Evolutionary conservation across 2,797 vertebrate species (phyloP).

Genomic region (Manis pentadactyla): DNA sequence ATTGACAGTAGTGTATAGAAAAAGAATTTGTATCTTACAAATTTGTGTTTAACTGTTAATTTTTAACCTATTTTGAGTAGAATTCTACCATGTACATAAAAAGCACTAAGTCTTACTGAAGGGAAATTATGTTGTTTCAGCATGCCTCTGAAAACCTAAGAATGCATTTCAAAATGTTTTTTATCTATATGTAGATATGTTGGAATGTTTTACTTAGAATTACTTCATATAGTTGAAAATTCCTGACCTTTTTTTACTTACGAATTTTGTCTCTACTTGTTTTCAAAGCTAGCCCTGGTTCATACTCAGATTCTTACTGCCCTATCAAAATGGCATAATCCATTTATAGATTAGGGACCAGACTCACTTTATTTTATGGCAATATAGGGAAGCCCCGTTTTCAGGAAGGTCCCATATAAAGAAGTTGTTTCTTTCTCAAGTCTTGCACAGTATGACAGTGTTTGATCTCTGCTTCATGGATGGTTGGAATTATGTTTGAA

Average conservation of each 20-base stretch:
- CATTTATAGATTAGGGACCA: not conserved
- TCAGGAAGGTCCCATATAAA: slow-evolving; percentile 6
- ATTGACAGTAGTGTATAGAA: not conserved
- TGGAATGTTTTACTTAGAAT: slow-evolving; percentile 56
- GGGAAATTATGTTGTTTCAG: slow-evolving; percentile 52
- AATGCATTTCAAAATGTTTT: slow-evolving; percentile 56
- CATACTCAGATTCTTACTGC: not conserved
- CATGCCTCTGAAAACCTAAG: slow-evolving; percentile 22
- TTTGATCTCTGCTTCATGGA: slow-evolving; percentile 8
- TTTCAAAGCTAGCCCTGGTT: not conserved
- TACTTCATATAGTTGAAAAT: slow-evolving; percentile 4
- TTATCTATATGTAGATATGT: slow-evolving; percentile 62
- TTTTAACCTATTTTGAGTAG: slow-evolving; percentile 50
- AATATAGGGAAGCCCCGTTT: not conserved
- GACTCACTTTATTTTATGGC: not conserved
- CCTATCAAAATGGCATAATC: slow-evolving; percentile 24
- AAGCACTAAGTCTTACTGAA: slow-evolving; percentile 19
- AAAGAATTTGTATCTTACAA: not conserved
- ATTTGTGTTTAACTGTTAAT: slow-evolving; percentile 36
- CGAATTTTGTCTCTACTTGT: not conserved
- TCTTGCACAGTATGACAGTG: not conserved
- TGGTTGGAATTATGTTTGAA: not conserved
- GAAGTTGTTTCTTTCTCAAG: slow-evolving; percentile 40
- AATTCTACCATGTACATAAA: slow-evolving; percentile 69
- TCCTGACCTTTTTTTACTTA: not conserved